Evolutionary conservation across 30 jellyfish, hydroid and myxozoan genomes (phyloP).

Genomic region (Rhopilema esculentum): DNA sequence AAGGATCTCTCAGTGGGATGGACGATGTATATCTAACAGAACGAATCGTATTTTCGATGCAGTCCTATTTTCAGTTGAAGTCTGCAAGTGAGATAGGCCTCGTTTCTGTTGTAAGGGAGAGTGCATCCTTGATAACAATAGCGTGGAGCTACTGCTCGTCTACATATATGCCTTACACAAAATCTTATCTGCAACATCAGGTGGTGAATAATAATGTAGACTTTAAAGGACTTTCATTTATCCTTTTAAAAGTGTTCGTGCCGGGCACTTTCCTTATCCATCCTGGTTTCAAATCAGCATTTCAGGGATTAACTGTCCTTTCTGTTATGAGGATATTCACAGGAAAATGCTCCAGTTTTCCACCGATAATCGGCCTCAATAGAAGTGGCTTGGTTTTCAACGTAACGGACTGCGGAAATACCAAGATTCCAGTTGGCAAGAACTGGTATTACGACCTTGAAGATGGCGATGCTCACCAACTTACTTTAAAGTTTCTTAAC

Average conservation of each 20-base stretch:
- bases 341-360: slow-evolving; percentile 65
- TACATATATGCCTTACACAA: slow-evolving; percentile 22
- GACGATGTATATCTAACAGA: slow-evolving; percentile 41
- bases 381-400: slow-evolving; percentile 30
- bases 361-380: slow-evolving; percentile 47
- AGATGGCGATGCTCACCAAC: slow-evolving; percentile 72
- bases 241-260: slow-evolving; percentile 64
- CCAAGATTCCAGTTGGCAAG: slow-evolving; percentile 24
- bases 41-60: slow-evolving; percentile 9
- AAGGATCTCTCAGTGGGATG: slow-evolving; percentile 22
- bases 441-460: slow-evolving; percentile 77
- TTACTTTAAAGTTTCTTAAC: slow-evolving; percentile 17
- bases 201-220: slow-evolving; percentile 25
- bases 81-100: slow-evolving; percentile 61
- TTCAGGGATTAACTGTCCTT: slow-evolving; percentile 33
- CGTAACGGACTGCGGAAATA: slow-evolving; percentile 45
- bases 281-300: slow-evolving; percentile 63
- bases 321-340: slow-evolving; percentile 40
- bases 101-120: slow-evolving; percentile 37
- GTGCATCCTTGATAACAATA: slow-evolving; percentile 30
- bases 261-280: slow-evolving; percentile 56
- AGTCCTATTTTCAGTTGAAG: slow-evolving; percentile 49
- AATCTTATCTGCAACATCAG: background rate
- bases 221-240: slow-evolving; percentile 50
- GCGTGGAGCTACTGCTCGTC: slow-evolving; percentile 86